Evolutionary conservation across 2,113 vertebrate species (phyloP).

Genomic region (Myrmophylax atrothorax): DNA sequence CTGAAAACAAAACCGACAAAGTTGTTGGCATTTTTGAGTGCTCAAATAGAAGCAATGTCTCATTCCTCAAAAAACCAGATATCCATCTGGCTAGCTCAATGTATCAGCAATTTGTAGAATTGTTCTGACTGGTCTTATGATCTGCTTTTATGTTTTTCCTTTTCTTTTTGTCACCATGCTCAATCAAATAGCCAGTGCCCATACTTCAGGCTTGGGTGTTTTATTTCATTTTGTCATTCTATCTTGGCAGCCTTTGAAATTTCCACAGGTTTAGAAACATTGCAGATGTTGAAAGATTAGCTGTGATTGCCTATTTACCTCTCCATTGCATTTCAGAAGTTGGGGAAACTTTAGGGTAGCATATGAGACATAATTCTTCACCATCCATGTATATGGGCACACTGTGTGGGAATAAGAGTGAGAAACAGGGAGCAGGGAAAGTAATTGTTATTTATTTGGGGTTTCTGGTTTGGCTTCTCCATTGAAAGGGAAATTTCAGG

Average conservation of each 20-base stretch:
- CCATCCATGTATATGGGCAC: not conserved
- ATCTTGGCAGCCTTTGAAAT: not conserved
- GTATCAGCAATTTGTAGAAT: not conserved
- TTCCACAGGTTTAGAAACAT: not conserved
- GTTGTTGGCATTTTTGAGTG: not conserved
- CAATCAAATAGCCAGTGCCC: not conserved
- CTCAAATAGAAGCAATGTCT: not conserved
- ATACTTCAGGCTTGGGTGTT: not conserved
- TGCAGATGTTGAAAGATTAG: not conserved
- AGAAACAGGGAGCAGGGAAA: not conserved
- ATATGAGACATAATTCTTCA: not conserved
- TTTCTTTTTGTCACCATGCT: not conserved
- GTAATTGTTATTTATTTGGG: not conserved
- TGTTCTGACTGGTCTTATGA: not conserved
- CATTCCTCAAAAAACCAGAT: not conserved
- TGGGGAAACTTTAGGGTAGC: not conserved
- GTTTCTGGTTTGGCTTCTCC: not conserved
- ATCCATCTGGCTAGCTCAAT: not conserved
- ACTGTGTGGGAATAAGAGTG: not conserved
- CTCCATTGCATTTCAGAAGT: not conserved
- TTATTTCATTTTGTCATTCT: conserved; percentile 17
- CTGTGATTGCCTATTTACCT: not conserved
- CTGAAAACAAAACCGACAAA: not conserved
- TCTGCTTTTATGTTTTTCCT: conserved; percentile 15
- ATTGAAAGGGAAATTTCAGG: not conserved